Percentiles rank a stretch among this genome's conserved stretches.
These are phyloP conservation scores for Melanchra persicariae DNA, from an alignment of 2,888 invertebrate genomes.

Conservation along the genomic window DNA sequence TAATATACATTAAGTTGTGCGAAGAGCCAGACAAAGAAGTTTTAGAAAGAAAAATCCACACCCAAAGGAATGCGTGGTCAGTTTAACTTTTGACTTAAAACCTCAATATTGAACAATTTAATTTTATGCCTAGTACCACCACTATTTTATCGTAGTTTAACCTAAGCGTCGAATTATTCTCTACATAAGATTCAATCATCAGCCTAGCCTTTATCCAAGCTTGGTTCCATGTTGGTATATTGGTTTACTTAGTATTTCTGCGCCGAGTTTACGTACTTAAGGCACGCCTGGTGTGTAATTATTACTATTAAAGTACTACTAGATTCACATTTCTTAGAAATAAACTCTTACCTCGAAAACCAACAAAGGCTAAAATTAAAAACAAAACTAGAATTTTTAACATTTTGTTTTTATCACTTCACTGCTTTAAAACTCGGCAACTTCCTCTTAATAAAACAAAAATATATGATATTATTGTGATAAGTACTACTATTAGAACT, in stretches of 20 bases:
- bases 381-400: not conserved
- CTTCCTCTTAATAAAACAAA: constrained; percentile 6
- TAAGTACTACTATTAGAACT: too few species aligned
- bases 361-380: constrained; percentile 12
- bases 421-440: not conserved
- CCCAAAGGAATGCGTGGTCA: not conserved
- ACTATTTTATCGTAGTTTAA: too few species aligned
- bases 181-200: too few species aligned
- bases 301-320: not conserved
- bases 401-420: constrained; percentile 25
- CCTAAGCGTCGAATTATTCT: too few species aligned
- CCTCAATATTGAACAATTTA: too few species aligned
- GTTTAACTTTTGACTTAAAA: too few species aligned
- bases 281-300: not conserved
- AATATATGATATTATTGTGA: too few species aligned
- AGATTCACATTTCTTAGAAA: not conserved
- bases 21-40: not conserved
- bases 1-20: not conserved
- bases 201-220: too few species aligned
- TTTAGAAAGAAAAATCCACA: not conserved
- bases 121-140: too few species aligned
- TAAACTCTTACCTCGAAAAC: constrained; percentile 27
- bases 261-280: too few species aligned
- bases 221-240: too few species aligned
- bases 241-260: too few species aligned